A percentile compares a stretch with the other conserved stretches of the same genome.
These are phyloP conservation scores for Schrankia costaestrigalis DNA, from an alignment of 2,888 invertebrate genomes.

Conservation along the genomic window DNA sequence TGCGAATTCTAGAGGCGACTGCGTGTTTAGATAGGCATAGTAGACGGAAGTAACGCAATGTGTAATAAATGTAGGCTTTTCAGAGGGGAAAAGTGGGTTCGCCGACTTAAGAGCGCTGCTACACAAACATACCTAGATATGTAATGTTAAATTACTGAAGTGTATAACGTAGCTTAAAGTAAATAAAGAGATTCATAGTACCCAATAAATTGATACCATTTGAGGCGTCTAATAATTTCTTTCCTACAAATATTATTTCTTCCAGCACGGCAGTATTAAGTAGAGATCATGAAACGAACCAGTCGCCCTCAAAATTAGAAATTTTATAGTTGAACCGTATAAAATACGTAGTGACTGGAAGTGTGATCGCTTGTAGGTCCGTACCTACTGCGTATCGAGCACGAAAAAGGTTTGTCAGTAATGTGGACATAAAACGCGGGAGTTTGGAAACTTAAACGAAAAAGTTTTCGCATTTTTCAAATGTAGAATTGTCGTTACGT, in stretches of 20 bases:
- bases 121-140: too few species aligned
- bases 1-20: constrained; percentile 28
- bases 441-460: constrained; percentile 55
- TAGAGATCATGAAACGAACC: constrained; percentile 22
- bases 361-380: constrained; percentile 24
- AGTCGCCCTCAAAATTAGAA: constrained; percentile 45
- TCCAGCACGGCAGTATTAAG: constrained; percentile 9
- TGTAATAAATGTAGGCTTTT: constrained; percentile 28
- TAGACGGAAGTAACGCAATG: constrained; percentile 21
- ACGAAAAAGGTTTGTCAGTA: constrained; percentile 56
- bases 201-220: too few species aligned
- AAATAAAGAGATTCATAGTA: too few species aligned
- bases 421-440: constrained; percentile 57
- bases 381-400: constrained; percentile 38
- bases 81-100: constrained; percentile 14
- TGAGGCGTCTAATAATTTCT: too few species aligned
- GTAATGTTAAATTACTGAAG: too few species aligned
- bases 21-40: constrained; percentile 29
- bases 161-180: too few species aligned
- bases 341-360: constrained; percentile 32
- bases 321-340: constrained; percentile 44
- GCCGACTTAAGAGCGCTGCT: constrained; percentile 8
- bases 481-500: constrained; percentile 50
- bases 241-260: constrained; percentile 5
- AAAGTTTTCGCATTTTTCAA: constrained; percentile 62